Percentiles rank a stretch among this genome's conserved stretches.
Conservation (phyloP, 2,113 vertebrate species). For the Corynorhinus townsendii region DNA sequence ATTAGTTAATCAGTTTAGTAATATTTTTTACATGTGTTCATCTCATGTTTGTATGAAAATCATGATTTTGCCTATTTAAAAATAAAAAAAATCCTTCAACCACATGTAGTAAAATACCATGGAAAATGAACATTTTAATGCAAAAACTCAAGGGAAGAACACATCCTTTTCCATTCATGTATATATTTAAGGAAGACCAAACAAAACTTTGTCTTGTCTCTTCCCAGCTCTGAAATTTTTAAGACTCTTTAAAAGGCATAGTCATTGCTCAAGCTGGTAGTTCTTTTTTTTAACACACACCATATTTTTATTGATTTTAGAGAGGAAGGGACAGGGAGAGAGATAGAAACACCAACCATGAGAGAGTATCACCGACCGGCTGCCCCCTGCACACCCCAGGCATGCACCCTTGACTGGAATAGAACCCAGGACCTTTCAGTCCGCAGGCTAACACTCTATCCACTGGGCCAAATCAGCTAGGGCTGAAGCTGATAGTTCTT, state of each 20-base stretch:
- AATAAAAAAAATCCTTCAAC: not conserved
- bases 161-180: not conserved
- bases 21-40: not conserved
- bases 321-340: no score
- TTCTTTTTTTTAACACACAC: not conserved
- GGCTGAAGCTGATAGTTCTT: not conserved
- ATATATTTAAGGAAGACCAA: constrained; percentile 2
- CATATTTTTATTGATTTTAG: no score
- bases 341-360: no score
- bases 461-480: no score
- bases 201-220: not conserved
- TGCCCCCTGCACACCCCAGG: no score
- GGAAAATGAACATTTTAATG: not conserved
- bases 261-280: not conserved
- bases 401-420: no score
- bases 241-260: not conserved
- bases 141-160: not conserved
- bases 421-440: no score
- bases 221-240: not conserved
- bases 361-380: no score
- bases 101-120: not conserved
- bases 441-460: no score
- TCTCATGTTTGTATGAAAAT: constrained; percentile 15
- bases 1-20: not conserved
- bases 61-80: not conserved